These are phyloP conservation scores for Amyelois transitella DNA, from an alignment of 1,140 invertebrate species.

Conservation along the genomic window DNA sequence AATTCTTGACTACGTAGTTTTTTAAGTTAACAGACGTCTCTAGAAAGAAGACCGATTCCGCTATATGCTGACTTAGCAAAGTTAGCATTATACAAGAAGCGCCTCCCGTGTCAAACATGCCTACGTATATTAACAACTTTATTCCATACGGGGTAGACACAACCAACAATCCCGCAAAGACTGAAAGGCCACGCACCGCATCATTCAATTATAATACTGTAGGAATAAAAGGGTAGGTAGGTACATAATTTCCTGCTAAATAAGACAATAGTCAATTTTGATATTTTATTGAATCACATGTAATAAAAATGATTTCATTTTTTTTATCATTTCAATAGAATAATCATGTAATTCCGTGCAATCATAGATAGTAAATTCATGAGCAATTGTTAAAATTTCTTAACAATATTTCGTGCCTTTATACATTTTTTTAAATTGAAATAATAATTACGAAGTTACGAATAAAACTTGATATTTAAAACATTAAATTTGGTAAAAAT, in stretches of 20 bases:
- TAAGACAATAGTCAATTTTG: constrained; percentile 11
- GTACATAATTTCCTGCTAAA: too few relatives aligned
- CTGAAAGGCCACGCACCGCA: not conserved
- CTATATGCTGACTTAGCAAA: too few relatives aligned
- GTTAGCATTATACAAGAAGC: not conserved
- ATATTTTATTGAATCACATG: constrained; percentile 43
- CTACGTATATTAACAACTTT: not conserved
- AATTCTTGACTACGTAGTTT: not conserved
- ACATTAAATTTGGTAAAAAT: not conserved
- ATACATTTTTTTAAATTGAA: not conserved
- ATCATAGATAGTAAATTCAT: constrained; percentile 4
- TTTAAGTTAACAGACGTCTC: too few relatives aligned
- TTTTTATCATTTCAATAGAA: not conserved
- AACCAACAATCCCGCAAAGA: not conserved
- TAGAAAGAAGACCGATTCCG: too few relatives aligned
- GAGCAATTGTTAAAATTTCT: constrained; percentile 6
- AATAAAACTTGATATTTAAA: not conserved
- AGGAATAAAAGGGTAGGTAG: not conserved
- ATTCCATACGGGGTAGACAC: not conserved
- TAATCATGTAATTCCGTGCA: constrained; percentile 8
- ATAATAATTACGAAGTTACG: not conserved
- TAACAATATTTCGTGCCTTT: not conserved
- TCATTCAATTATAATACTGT: not conserved
- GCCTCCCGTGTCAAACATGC: not conserved
- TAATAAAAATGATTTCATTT: constrained; percentile 33